Conservation (phyloP, 2,797 vertebrate species). For the Spinus pinus region DNA sequence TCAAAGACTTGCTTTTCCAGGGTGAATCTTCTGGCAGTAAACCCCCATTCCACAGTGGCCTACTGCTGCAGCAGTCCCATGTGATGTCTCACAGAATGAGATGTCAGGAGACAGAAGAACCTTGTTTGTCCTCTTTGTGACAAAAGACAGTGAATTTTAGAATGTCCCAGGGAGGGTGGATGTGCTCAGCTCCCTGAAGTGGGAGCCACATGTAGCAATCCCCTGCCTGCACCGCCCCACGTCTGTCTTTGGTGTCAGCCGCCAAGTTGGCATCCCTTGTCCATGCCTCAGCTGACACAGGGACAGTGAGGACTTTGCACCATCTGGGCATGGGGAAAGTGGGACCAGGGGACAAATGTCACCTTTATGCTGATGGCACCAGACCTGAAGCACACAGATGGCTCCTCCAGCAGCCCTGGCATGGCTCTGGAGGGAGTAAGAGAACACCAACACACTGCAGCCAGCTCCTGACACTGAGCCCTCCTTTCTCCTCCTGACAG, state of each 20-base stretch:
- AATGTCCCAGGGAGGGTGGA: background rate
- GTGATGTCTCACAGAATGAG: background rate
- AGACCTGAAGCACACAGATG: fast-evolving
- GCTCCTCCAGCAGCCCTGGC: background rate
- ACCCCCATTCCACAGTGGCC: background rate
- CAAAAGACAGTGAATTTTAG: background rate
- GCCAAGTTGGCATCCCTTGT: background rate
- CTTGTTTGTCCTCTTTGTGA: background rate
- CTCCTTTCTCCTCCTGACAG: background rate
- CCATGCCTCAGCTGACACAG: conserved; percentile 3
- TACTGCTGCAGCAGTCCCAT: background rate
- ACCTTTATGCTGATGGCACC: background rate
- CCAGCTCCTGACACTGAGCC: background rate
- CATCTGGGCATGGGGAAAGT: background rate
- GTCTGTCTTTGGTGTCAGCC: background rate
- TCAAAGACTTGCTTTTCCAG: background rate
- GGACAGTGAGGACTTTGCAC: background rate
- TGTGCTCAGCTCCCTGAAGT: background rate
- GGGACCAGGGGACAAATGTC: conserved; percentile 10
- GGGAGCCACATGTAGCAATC: background rate
- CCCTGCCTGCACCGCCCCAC: background rate
- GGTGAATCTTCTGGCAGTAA: background rate
- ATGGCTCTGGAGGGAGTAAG: background rate
- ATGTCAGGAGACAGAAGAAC: background rate
- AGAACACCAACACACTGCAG: background rate